Evolutionary conservation across 2,797 vertebrate species (phyloP).

Genomic region (Peromyscus aztecus): DNA sequence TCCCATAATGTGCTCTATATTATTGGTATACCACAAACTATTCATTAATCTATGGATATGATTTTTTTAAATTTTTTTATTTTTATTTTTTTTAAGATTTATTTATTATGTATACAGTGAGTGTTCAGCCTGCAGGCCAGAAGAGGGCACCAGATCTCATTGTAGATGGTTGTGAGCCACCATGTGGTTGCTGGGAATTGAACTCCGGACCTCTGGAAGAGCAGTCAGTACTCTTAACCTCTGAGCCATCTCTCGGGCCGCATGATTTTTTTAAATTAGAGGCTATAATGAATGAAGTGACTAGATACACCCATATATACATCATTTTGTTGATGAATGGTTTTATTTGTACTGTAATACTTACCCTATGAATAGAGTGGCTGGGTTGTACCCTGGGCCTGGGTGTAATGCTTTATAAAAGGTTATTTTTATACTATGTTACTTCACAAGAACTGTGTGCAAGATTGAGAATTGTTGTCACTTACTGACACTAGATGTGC

Average conservation of each 20-base stretch:
- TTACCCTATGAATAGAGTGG: not conserved
- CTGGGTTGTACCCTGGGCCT: not conserved
- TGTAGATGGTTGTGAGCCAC: no score
- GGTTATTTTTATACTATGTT: not conserved
- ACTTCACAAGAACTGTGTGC: not conserved
- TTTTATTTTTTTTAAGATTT: no score
- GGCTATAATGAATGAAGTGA: not conserved
- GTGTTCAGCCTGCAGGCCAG: no score
- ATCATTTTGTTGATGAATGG: not conserved
- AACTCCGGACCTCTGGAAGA: no score
- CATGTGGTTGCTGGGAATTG: no score
- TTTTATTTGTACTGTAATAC: not conserved
- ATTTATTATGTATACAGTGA: no score
- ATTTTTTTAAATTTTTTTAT: not conserved
- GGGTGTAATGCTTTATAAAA: not conserved
- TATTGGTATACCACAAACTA: not conserved
- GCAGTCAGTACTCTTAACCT: no score
- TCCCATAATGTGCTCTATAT: not conserved
- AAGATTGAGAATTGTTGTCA: not conserved
- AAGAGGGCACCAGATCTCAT: no score
- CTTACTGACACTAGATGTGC: not conserved
- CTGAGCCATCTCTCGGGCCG: no score
- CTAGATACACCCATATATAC: not conserved
- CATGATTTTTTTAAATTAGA: not conserved
- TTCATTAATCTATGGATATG: not conserved